Percentiles rank a stretch among this genome's conserved stretches.
Evolutionary conservation across 2,888 invertebrate species (phyloP).

Genomic region (Neoaliturus tenellus): DNA sequence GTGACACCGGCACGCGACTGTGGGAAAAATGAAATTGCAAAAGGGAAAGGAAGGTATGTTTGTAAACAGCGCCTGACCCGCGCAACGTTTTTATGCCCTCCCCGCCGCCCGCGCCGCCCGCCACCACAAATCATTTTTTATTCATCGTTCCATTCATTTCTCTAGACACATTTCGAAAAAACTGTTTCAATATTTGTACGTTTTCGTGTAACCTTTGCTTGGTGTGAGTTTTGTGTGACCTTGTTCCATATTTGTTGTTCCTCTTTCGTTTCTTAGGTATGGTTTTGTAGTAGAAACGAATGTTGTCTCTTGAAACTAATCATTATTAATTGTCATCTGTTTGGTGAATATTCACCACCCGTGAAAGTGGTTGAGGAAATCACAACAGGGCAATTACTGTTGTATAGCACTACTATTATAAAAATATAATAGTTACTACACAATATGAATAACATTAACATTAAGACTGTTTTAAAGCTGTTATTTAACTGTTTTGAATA

Average conservation of each 20-base stretch:
- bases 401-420: too few species aligned
- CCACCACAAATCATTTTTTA: conserved; percentile 57
- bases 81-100: conserved; percentile 47
- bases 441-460: too few species aligned
- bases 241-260: neutral
- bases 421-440: too few species aligned
- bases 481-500: too few species aligned
- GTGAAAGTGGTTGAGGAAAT: too few species aligned
- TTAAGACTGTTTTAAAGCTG: too few species aligned
- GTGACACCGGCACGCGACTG: conserved; percentile 19
- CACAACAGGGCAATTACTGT: too few species aligned
- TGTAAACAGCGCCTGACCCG: conserved; percentile 40
- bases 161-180: conserved; percentile 29
- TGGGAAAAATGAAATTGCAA: conserved; percentile 45
- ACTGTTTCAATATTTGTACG: neutral
- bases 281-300: too few species aligned
- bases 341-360: too few species aligned
- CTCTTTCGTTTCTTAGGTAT: too few species aligned
- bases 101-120: conserved; percentile 11
- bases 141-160: conserved; percentile 55
- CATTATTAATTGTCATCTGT: too few species aligned
- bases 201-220: neutral
- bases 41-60: conserved; percentile 46
- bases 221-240: neutral
- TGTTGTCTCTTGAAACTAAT: too few species aligned